Conservation (phyloP, 2,113 vertebrate genomes). For the Oncorhynchus nerka region DNA sequence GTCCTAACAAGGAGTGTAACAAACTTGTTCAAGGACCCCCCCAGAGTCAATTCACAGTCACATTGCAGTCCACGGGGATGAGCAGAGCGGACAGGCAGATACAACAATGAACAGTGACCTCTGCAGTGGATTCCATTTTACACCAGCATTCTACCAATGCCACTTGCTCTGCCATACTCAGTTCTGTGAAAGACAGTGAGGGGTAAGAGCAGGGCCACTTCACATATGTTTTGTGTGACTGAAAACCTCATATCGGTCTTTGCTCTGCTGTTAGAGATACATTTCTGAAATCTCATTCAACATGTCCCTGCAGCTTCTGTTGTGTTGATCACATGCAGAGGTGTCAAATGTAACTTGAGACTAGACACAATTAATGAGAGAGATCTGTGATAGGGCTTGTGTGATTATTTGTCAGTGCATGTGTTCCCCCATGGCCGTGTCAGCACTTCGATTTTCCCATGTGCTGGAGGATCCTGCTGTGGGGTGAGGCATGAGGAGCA, state of each 20-base stretch:
- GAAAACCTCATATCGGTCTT: slow-evolving; percentile 2
- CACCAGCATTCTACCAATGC: slow-evolving; percentile 11
- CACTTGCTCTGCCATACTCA: slow-evolving; percentile 18
- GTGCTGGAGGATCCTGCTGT: slow-evolving; percentile 31
- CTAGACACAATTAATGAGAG: slow-evolving; percentile 19
- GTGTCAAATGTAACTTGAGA: not conserved
- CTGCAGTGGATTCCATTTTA: slow-evolving; percentile 23
- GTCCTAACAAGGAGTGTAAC: too few species aligned
- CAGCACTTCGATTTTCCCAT: slow-evolving; percentile 38
- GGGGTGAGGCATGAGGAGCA: slow-evolving; percentile 29
- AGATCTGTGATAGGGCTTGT: slow-evolving; percentile 2
- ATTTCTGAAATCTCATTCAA: not conserved
- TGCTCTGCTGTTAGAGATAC: not conserved
- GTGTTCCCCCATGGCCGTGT: slow-evolving; percentile 19
- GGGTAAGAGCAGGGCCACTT: slow-evolving; percentile 15
- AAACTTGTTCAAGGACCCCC: too few species aligned
- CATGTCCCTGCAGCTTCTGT: not conserved
- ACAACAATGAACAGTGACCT: slow-evolving; percentile 20
- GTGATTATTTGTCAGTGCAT: slow-evolving; percentile 8
- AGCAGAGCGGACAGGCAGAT: slow-evolving; percentile 11
- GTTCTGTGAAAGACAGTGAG: not conserved
- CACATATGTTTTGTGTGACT: slow-evolving; percentile 5
- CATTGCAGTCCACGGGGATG: slow-evolving; percentile 21
- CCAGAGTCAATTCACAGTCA: slow-evolving; percentile 25
- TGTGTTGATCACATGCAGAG: not conserved